These are phyloP conservation scores for Acinonyx jubatus DNA, from an alignment of 2,113 vertebrate genomes.

Conservation along the genomic window DNA sequence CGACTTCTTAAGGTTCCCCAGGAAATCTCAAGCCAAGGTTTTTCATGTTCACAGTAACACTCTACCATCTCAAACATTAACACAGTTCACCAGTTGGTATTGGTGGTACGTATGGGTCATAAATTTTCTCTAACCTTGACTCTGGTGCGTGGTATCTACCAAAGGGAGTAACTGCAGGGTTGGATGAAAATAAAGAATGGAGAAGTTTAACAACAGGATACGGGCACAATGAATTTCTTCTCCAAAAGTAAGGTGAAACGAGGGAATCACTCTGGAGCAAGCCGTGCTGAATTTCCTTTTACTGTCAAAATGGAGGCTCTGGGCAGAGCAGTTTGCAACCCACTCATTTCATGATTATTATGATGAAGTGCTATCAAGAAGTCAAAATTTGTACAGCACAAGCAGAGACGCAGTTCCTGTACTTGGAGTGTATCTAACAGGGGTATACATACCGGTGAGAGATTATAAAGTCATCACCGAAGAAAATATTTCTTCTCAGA, in stretches of 20 bases:
- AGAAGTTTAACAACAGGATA: neutral
- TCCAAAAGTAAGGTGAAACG: neutral
- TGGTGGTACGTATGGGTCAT: neutral
- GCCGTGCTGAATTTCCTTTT: neutral
- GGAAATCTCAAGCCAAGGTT: neutral
- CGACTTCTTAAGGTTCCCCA: neutral
- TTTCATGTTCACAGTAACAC: neutral
- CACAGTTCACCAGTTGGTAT: neutral
- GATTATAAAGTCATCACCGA: neutral
- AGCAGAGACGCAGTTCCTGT: neutral
- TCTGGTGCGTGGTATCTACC: neutral
- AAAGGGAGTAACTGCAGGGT: neutral
- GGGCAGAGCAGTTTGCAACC: neutral
- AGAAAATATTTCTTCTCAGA: neutral
- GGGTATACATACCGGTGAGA: neutral
- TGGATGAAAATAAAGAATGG: neutral
- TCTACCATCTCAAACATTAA: neutral
- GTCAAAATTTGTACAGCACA: neutral
- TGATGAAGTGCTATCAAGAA: neutral
- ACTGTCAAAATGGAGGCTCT: neutral
- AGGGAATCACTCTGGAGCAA: neutral
- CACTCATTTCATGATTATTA: accelerated
- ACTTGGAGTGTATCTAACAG: neutral
- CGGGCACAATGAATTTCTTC: neutral
- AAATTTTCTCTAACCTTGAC: neutral